Base-by-base conservation (phyloP, 2,888 invertebrate genomes). In the Chydorus sphaericus region DNA sequence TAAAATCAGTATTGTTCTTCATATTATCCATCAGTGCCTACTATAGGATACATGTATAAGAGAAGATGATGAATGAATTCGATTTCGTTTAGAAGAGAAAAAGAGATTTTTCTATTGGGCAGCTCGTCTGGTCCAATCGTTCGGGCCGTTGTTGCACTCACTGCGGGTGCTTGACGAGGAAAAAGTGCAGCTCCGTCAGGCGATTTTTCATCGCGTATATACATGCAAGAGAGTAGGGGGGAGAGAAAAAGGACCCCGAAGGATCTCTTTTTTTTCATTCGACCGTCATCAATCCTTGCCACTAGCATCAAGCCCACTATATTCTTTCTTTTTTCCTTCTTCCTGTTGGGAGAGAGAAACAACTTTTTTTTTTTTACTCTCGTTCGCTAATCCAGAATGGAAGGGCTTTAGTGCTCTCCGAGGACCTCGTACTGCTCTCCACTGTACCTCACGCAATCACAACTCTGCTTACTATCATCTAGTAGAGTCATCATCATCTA, bases 231-330 rank as follows among this genome's bases (percentile, higher is more conserved):
- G 33, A 33, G 33, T 14, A 8, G 33, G 33, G 33, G 14, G 14
- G 44, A 39, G 39, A 39, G 39, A 39, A n/a, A 39, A 20, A 14
- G 14, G 39, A 8, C 6, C 39, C 8, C 8, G 39, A 3, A 20
- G 39, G 39, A 8, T 39, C 44, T 38, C 38, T 38, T 39, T 39
- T 44, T 44, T 44, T 44, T 44, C 44, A 44, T 44, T 44, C 44
- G 44, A 28, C 44, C 44, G 28, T 44, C 44, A 44, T 44, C 44
- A 44, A 44, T 44, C 44, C 26, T 28, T 44, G 44, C 44, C 44
- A 44, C 44, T 44, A 28, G 44, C 4, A 11, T 28, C 26, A 3
- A 6, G 26, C 44, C 23, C 44, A 11, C n/a, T n/a, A n/a, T n/a
- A n/a, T n/a, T n/a, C 44, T 38, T 3, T 10, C 39, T 39, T 2